Base-by-base conservation (phyloP, 2,113 vertebrate species). In the Scophthalmus maximus region DNA sequence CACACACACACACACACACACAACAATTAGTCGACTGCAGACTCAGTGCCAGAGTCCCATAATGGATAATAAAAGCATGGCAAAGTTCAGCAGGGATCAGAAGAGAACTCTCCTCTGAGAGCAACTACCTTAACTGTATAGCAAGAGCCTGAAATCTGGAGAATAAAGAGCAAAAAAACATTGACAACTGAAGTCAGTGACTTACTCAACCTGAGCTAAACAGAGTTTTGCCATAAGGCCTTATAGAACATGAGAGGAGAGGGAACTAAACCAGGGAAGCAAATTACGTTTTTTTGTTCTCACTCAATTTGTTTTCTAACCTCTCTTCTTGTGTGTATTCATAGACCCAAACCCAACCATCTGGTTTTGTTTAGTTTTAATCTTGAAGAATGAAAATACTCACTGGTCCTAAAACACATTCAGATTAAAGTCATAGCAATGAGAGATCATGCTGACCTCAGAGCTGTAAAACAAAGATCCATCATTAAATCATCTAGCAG, bases 361-460 rank as follows among this genome's bases (percentile, higher is more conserved):
- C 40, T 89, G 86, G 57, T 71, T 83, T 77, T 69, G 27, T 61
- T 88, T 77, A 47, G 29, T 67, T 62, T 29, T 34, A 25, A 38
- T 44, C 27, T 22, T 29, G 3, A 62, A 56, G 27, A 58, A 51
- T 25, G 56, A 68, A 68, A 71, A 65, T 29, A 44, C 49, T 61
- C 14, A 27, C 12, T 56, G 27, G n/a, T 29, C 34, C 34, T 66
- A 3, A 76, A 61, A 56, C 26, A 62, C 49, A n/a, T n/a, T 51
- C 53, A 57, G 30, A 60, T 42, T 29, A 27, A n/a, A 68, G 36
- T 66, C 40, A 55, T 59, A 26, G n/a, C n/a, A n/a, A 79, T 29
- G 5, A 46, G 7, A 46, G 36, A n/a, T n/a, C 36, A 40, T 40
- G 36, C 18, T 46, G 42, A 46, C 8, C 42, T 46, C 42, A 46